Evolutionary conservation across 1,140 invertebrate genomes (phyloP), one percentile per base, ranked within the genome.

Genomic region (Calliopsis andreniformis): DNA sequence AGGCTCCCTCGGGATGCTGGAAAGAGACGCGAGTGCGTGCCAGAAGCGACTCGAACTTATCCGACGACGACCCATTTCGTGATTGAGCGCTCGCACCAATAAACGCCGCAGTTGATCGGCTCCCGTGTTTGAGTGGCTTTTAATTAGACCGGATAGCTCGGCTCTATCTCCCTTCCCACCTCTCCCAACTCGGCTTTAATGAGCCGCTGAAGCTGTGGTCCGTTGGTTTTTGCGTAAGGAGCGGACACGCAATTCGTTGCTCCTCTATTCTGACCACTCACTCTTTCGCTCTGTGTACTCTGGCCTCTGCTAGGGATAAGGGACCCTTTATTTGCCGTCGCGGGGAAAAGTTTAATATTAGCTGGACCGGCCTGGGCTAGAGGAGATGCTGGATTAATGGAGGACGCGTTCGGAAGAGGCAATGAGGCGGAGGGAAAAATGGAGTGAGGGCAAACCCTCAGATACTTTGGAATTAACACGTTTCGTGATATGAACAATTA

Each of bases 21-120:
- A 71, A 72, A 78, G 67, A 82, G 73, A 73, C 30, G 45, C 62
- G 75, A 72, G 82, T 83, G 87, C 84, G 82, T 87, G 81, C 76
- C 82, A 83, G 61, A 82, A 72, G 23, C 35, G 53, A 58, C 55
- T 73, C n/a, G 62, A 51, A 28, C 32, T 61, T 32, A 49, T 53
- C 56, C 47, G 55, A 49, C 55, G 47, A 18, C 47, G 43, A 32
- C 39, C 64, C 59, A n/a, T 49, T 67, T 61, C 73, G 72, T 30
- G 66, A 77, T 77, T 63, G 67, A 77, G 39, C 45, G 28, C 47
- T 77, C 58, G 76, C 68, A 51, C 56, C 67, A 63, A 71, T 77
- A 77, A 77, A 71, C 68, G 76, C 32, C 64, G 59, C 30, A 51
- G 49, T 73, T 58, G 76, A 73, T 68, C 69, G 53, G 61, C 10